Evolutionary conservation across 2,797 vertebrate species (phyloP).

Genomic region (Sparidentex hasta): DNA sequence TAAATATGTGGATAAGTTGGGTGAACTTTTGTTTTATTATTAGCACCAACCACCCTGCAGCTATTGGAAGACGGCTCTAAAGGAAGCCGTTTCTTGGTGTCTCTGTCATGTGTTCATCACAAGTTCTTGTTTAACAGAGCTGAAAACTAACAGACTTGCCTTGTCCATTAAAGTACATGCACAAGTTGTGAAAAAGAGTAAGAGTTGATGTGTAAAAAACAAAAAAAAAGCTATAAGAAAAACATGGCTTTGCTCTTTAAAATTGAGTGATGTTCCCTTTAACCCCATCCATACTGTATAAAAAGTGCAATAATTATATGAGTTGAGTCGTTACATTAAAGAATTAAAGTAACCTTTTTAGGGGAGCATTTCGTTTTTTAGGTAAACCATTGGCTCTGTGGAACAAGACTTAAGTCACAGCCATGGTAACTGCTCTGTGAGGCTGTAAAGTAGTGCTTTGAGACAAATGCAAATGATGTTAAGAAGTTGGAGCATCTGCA

Average conservation of each 20-base stretch:
- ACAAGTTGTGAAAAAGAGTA: neutral
- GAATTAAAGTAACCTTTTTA: too few species aligned
- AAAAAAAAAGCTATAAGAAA: neutral
- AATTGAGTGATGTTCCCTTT: neutral
- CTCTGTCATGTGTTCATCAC: constrained; percentile 40
- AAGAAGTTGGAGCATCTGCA: neutral
- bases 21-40: neutral
- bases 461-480: neutral
- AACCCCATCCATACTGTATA: neutral
- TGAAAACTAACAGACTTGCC: neutral
- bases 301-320: neutral
- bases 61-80: neutral
- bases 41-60: neutral
- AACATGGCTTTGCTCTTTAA: neutral
- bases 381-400: too few species aligned
- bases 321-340: neutral
- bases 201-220: neutral
- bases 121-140: neutral
- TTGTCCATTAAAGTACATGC: neutral
- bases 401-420: too few species aligned
- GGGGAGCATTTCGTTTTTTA: neutral
- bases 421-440: neutral
- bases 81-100: neutral
- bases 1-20: constrained; percentile 48
- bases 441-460: neutral